Conservation (phyloP, 2,888 invertebrate genomes). For the Drosophila tanythrix region DNA sequence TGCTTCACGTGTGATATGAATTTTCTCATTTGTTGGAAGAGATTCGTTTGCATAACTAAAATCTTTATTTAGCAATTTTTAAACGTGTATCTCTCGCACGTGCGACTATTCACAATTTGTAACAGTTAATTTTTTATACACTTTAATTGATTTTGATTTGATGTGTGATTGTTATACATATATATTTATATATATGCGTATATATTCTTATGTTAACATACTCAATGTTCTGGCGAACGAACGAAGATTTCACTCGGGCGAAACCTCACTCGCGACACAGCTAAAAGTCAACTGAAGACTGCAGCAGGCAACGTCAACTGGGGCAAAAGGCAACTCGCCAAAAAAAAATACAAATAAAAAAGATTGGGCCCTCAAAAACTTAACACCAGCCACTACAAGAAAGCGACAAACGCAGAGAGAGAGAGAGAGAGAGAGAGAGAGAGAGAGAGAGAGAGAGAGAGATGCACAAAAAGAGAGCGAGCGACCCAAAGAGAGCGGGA, state of each 20-base stretch:
- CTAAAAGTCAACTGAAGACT: constrained; percentile 63
- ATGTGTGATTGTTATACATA: constrained; percentile 3
- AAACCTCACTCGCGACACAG: constrained; percentile 44
- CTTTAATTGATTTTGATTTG: constrained; percentile 48
- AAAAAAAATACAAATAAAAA: background rate
- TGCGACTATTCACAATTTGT: constrained; percentile 7
- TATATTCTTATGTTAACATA: constrained; percentile 30
- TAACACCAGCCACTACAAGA: constrained; percentile 19
- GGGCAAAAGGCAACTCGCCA: constrained; percentile 32
- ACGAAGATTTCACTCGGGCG: constrained; percentile 41
- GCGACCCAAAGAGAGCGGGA: background rate
- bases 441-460: constrained; percentile 2
- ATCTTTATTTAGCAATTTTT: constrained; percentile 7
- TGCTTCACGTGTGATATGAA: constrained; percentile 10
- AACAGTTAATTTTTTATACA: constrained; percentile 8
- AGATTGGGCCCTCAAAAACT: constrained; percentile 17
- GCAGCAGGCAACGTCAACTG: constrained; percentile 38
- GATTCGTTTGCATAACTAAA: constrained; percentile 55
- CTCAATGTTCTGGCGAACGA: constrained; percentile 42
- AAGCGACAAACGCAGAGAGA: constrained; percentile 3
- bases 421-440: background rate
- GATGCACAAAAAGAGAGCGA: background rate
- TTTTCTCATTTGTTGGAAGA: constrained; percentile 6
- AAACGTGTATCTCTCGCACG: constrained; percentile 19
- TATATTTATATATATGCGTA: background rate